Conservation (phyloP, 2,797 vertebrate genomes). For the Diceros bicornis region DNA sequence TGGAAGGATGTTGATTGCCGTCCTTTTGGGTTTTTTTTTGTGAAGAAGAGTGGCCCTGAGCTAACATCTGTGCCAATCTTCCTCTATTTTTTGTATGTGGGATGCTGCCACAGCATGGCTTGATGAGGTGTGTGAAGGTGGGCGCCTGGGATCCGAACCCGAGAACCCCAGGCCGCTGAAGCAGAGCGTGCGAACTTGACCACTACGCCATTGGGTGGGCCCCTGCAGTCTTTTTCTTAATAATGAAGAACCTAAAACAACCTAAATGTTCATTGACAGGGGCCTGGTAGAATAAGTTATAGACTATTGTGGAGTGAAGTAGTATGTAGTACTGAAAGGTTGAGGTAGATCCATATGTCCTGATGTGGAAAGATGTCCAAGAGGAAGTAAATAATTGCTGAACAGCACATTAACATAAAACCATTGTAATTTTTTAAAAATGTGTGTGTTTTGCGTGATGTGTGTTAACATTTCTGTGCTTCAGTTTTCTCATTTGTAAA, state of each 20-base stretch:
- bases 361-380: slow-evolving; percentile 35
- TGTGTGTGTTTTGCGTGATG: neutral
- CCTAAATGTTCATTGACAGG: neutral
- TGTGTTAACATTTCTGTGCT: neutral
- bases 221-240: neutral
- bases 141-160: too few relatives aligned
- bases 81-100: too few relatives aligned
- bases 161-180: too few relatives aligned
- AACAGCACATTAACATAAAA: slow-evolving; percentile 32
- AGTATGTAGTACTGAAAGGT: neutral
- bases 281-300: neutral
- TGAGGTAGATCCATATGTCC: neutral
- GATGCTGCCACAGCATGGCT: too few relatives aligned
- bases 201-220: too few relatives aligned
- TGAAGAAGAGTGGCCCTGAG: too few relatives aligned
- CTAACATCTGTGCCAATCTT: too few relatives aligned
- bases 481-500: slow-evolving; percentile 57
- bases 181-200: too few relatives aligned
- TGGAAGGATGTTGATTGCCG: neutral
- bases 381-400: slow-evolving; percentile 23
- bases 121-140: too few relatives aligned
- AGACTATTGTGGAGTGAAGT: neutral
- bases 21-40: neutral
- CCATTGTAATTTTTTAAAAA: neutral
- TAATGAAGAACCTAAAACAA: neutral